Evolutionary conservation across 1,140 invertebrate genomes (phyloP), one percentile per base, ranked within the genome.

Genomic region (Chlorops oryzae): DNA sequence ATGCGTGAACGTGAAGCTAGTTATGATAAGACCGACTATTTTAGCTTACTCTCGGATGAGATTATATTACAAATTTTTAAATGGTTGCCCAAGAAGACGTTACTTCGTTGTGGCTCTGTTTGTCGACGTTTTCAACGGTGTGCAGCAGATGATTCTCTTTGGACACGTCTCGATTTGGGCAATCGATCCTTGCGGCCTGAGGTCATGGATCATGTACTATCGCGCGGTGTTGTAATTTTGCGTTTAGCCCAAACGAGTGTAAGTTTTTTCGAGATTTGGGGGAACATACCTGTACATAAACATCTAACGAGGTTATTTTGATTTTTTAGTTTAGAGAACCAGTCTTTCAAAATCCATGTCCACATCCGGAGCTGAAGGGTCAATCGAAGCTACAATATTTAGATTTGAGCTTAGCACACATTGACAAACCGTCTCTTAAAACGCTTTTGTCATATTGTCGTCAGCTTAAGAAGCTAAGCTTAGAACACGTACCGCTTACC

Each of bases 161-260:
- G 91, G 91, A 81, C 81, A 32, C 77, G 89, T 47, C 73, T 93
- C 52, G 90, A 93, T 74, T 73, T 92, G 7, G 83, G 85, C 22
- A 76, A 80, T 57, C 85, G 81, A 59, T 77, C 80, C 2, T 62
- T 93, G 10, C 64, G 75, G 20, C 75, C 80, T 18, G 82, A 81
- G 15, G 80, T 83, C 1, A 62, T 93, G 5, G 85, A 83, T 5
- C 77, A 80, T 47, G 79, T 93, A 51, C 51, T 92, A 18, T 76
- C 78, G 18, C 75, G 87, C 52, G 87, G 89, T 58, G 81, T 88
- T 0, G 74, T 82, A 51, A 81, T 88, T 32, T 65, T 93, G 5
- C 77, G 90, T 54, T 73, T 92, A 9, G 82, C 89, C 7, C 86
- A 87, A 63, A 75, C 86, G 3, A 82, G 87, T 73, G 84, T 87